Percentiles rank a stretch among this genome's conserved stretches.
Evolutionary conservation across 2,797 vertebrate species (phyloP).

Genomic region (Periophthalmus magnuspinnatus): DNA sequence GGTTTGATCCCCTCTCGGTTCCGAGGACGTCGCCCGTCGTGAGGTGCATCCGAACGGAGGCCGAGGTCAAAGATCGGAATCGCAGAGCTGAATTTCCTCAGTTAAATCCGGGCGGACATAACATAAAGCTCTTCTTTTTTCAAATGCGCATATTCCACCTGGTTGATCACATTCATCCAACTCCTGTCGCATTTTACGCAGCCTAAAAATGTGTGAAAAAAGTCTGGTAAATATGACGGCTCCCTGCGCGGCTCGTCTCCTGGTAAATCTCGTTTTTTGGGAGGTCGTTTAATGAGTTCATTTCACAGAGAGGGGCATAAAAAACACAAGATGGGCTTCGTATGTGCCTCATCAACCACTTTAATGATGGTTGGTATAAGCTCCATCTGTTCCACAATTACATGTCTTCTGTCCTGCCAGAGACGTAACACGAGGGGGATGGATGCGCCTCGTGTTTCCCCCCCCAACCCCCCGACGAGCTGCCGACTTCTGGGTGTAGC

Average conservation of each 20-base stretch:
- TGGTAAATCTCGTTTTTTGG: constrained; percentile 34
- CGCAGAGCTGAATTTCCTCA: too few relatives aligned
- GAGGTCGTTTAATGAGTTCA: background rate
- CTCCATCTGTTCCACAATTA: constrained; percentile 65
- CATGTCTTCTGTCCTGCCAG: constrained; percentile 45
- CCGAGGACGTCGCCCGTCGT: too few relatives aligned
- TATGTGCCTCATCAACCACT: constrained; percentile 56
- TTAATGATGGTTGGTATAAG: constrained; percentile 64
- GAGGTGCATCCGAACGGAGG: too few relatives aligned
- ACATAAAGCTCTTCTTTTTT: too few relatives aligned
- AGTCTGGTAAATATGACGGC: background rate
- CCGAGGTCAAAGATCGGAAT: too few relatives aligned
- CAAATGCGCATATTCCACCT: background rate
- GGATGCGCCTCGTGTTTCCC: constrained; percentile 20
- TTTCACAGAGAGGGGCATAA: constrained; percentile 29
- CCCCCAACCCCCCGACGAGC: constrained; percentile 24
- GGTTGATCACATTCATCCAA: background rate
- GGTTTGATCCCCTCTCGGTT: too few relatives aligned
- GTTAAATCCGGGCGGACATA: too few relatives aligned
- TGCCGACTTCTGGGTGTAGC: constrained; percentile 8
- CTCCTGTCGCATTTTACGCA: background rate
- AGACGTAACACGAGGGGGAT: constrained; percentile 37
- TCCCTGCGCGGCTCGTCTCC: background rate
- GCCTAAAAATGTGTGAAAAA: background rate
- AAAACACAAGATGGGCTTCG: constrained; percentile 43